These are phyloP conservation scores for Bubo scandiacus DNA, from an alignment of 2,113 vertebrate genomes.

Conservation along the genomic window DNA sequence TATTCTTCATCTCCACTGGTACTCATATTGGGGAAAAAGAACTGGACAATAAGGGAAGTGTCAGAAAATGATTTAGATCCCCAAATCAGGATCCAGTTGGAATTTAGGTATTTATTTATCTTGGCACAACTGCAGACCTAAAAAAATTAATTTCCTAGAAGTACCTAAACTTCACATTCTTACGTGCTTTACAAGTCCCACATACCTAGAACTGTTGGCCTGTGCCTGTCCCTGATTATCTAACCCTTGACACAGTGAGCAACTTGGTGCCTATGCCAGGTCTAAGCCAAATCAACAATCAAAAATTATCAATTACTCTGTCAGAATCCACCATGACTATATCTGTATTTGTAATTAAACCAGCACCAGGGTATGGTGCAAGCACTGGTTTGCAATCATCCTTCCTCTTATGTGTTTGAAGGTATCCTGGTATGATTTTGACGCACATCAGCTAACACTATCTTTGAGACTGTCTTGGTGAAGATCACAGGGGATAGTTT, in stretches of 20 bases:
- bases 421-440: neutral
- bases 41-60: neutral
- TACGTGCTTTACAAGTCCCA: neutral
- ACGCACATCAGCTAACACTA: neutral
- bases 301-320: neutral
- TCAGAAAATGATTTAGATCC: neutral
- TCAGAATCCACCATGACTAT: neutral
- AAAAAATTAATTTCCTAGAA: neutral
- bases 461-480: neutral
- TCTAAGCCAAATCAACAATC: neutral
- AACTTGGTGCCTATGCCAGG: neutral
- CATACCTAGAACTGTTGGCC: neutral
- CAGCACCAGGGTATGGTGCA: neutral
- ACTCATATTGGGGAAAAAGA: neutral
- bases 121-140: neutral
- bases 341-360: neutral
- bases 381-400: neutral
- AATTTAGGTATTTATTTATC: neutral
- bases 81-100: neutral
- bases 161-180: neutral
- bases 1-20: neutral
- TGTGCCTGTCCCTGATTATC: neutral
- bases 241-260: neutral
- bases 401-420: neutral
- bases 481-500: neutral